phyloP scores from a whole-genome alignment of 2,888 invertebrate genomes.

The Lepidocyrtinus sp. region DNA sequence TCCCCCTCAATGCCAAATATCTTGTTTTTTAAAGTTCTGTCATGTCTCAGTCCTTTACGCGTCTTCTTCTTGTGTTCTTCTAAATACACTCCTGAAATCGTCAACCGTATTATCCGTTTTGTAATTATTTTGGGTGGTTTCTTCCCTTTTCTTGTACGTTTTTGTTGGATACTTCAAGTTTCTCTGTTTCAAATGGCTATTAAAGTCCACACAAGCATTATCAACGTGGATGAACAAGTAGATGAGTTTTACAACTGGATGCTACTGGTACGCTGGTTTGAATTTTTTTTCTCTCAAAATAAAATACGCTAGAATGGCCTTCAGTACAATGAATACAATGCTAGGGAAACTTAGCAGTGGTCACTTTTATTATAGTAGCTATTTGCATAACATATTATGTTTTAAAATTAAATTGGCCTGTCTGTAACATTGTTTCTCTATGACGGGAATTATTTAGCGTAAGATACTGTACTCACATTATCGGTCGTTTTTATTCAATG shows the following conservation, averaged over 20 bases:
- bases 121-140: conserved; percentile 61
- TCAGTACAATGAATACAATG: not conserved
- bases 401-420: too few species aligned
- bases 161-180: not conserved
- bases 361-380: too few species aligned
- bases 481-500: conserved; percentile 2
- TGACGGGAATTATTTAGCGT: too few species aligned
- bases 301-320: not conserved
- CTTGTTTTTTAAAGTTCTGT: conserved; percentile 22
- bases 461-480: not conserved
- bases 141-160: conserved; percentile 20
- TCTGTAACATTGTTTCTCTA: too few species aligned
- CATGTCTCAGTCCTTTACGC: conserved; percentile 8
- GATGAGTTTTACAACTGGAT: conserved; percentile 57
- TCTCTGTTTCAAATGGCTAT: conserved; percentile 43
- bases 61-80: conserved; percentile 13
- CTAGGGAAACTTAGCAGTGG: too few species aligned
- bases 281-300: not conserved
- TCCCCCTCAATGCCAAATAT: conserved; percentile 7
- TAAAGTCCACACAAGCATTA: conserved; percentile 42
- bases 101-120: conserved; percentile 27
- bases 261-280: conserved; percentile 46
- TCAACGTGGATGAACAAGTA: conserved; percentile 51
- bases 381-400: too few species aligned
- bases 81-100: conserved; percentile 22